Evolutionary conservation across 2,113 vertebrate species (phyloP).

Genomic region (Sorex fumeus): DNA sequence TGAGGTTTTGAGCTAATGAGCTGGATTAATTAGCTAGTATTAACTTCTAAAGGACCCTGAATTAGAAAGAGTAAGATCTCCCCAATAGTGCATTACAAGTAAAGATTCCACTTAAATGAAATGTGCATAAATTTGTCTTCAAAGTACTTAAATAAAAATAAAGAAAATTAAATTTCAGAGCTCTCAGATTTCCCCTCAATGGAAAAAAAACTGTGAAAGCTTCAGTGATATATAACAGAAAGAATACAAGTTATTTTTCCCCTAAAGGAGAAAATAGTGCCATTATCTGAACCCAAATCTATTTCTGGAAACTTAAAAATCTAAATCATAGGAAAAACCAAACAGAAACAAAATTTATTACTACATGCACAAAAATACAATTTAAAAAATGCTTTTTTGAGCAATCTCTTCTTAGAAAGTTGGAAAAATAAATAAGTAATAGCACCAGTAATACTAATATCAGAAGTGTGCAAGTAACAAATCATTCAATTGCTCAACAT

Average conservation of each 20-base stretch:
- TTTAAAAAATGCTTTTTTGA: neutral
- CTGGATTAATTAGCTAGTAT: conserved; percentile 76
- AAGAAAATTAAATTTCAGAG: neutral
- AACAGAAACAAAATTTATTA: conserved; percentile 32
- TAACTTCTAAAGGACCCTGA: conserved; percentile 77
- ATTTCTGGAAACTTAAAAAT: conserved; percentile 9
- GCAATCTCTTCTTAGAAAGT: neutral
- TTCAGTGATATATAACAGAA: neutral
- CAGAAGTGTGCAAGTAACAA: neutral
- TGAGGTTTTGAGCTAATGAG: conserved; percentile 70
- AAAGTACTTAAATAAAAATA: conserved; percentile 56
- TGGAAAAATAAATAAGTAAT: neutral
- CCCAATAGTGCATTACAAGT: conserved; percentile 37
- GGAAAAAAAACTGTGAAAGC: neutral
- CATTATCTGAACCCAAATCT: neutral
- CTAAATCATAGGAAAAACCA: neutral
- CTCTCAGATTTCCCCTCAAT: neutral
- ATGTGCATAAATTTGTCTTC: conserved; percentile 66
- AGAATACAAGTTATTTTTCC: neutral
- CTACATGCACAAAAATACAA: neutral
- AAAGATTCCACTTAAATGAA: conserved; percentile 20
- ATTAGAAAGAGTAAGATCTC: conserved; percentile 36
- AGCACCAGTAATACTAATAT: neutral
- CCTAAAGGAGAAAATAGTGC: neutral
- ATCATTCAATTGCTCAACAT: neutral